Conservation (phyloP, 2,113 vertebrate genomes). For the Trichechus manatus region DNA sequence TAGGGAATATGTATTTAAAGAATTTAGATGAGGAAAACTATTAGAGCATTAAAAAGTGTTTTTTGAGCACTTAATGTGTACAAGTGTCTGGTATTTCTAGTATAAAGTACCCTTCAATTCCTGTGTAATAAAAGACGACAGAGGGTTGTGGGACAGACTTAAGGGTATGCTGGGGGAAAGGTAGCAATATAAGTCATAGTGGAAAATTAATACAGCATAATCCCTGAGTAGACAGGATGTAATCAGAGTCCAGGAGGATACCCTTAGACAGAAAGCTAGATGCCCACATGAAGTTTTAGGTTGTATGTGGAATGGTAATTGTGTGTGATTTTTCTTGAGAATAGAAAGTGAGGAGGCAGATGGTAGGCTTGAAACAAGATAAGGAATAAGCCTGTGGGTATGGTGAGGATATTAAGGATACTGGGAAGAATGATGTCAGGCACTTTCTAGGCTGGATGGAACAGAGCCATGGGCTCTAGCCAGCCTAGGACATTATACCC, state of each 20-base stretch:
- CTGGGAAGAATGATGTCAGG: not conserved
- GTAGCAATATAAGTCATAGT: not conserved
- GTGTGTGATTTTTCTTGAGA: constrained; percentile 29
- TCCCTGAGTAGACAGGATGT: not conserved
- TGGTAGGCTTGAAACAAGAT: not conserved
- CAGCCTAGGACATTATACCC: not conserved
- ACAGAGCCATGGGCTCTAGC: not conserved
- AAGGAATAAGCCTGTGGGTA: not conserved
- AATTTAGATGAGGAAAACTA: not conserved
- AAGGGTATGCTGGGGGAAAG: not conserved
- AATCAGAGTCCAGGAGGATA: constrained; percentile 40
- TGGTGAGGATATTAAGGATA: not conserved
- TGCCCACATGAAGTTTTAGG: not conserved
- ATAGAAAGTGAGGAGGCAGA: constrained; percentile 15
- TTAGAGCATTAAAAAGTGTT: not conserved
- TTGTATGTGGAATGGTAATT: not conserved
- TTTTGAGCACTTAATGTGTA: not conserved
- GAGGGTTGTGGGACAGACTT: not conserved
- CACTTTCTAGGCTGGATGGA: not conserved
- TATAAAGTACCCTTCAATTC: not conserved
- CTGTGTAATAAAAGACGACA: not conserved
- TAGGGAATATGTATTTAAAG: constrained; percentile 27
- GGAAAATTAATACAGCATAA: not conserved
- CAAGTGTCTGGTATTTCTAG: not conserved
- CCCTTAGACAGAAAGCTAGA: not conserved